phyloP scores from a whole-genome alignment of 2,888 invertebrate species.

The Capitulum mitella region DNA sequence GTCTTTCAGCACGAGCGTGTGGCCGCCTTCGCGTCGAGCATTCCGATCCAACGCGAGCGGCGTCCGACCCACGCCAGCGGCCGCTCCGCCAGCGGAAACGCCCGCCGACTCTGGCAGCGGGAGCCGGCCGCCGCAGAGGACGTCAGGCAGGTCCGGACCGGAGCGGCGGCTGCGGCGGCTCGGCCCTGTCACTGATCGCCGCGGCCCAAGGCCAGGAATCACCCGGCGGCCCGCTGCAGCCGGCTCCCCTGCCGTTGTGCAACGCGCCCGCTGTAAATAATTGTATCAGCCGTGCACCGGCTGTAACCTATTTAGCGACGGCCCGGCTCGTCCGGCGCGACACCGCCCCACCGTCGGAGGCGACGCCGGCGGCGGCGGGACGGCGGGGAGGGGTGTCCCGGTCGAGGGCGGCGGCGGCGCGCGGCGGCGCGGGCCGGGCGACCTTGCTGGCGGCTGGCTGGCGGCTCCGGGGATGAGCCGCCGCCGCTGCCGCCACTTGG shows the following conservation, averaged over 20 bases:
- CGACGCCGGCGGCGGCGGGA: neutral
- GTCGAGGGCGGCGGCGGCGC: neutral
- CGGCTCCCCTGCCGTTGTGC: neutral
- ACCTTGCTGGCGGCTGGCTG: neutral
- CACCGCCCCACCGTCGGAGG: neutral
- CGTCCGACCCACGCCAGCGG: too few relatives aligned
- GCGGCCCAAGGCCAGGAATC: neutral
- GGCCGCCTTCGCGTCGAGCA: too few relatives aligned
- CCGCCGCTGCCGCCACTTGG: too few relatives aligned
- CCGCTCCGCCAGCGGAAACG: too few relatives aligned
- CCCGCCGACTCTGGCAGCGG: too few relatives aligned
- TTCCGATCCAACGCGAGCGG: too few relatives aligned
- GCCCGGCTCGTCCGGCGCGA: neutral
- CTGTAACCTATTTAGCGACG: neutral
- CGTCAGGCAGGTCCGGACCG: too few relatives aligned
- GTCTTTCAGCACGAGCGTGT: too few relatives aligned
- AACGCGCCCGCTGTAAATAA: slow-evolving; percentile 8
- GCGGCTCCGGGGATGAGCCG: neutral
- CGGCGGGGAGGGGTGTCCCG: neutral
- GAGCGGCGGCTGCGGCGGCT: neutral
- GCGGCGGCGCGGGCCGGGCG: neutral
- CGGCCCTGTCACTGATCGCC: neutral
- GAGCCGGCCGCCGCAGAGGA: too few relatives aligned
- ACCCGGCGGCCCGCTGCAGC: neutral
- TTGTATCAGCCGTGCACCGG: neutral